These are phyloP conservation scores for Syngnathus typhle DNA, from an alignment of 2,113 vertebrate genomes.

Conservation along the genomic window DNA sequence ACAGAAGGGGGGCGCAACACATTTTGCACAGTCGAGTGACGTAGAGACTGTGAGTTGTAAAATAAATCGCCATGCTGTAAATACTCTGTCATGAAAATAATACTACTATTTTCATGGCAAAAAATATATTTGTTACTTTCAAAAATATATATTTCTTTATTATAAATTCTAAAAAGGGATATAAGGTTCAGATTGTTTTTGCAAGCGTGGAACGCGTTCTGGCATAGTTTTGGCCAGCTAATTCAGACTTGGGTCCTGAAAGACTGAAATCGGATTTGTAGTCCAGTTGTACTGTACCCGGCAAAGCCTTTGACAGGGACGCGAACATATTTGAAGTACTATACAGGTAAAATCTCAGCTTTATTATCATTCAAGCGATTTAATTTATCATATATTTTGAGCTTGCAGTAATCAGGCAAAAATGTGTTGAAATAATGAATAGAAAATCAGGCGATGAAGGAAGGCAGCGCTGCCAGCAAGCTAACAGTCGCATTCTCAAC, in stretches of 20 bases:
- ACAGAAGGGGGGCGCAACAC: conserved; percentile 1
- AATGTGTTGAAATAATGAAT: neutral
- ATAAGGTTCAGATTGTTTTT: neutral
- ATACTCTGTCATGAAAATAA: neutral
- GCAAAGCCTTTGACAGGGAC: conserved; percentile 30
- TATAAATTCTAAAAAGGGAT: neutral
- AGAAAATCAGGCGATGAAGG: neutral
- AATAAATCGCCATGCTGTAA: neutral
- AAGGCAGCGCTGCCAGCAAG: conserved; percentile 20
- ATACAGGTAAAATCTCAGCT: conserved; percentile 28
- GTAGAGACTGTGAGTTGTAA: no score
- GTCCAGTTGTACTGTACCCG: conserved; percentile 16
- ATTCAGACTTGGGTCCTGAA: conserved; percentile 24
- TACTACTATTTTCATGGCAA: neutral
- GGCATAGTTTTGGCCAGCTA: conserved; percentile 38
- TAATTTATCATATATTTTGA: neutral
- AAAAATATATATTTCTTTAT: no score
- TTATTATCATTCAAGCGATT: neutral
- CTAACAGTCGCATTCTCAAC: neutral
- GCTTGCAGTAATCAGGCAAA: neutral
- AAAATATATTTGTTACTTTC: neutral
- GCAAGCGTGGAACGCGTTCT: neutral
- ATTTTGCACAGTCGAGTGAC: neutral
- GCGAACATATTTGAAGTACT: neutral
- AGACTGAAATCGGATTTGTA: conserved; percentile 35